Percentiles rank a stretch among this genome's conserved stretches.
phyloP scores from a whole-genome alignment of 2,888 invertebrate genomes.

The Lycia hirtaria region DNA sequence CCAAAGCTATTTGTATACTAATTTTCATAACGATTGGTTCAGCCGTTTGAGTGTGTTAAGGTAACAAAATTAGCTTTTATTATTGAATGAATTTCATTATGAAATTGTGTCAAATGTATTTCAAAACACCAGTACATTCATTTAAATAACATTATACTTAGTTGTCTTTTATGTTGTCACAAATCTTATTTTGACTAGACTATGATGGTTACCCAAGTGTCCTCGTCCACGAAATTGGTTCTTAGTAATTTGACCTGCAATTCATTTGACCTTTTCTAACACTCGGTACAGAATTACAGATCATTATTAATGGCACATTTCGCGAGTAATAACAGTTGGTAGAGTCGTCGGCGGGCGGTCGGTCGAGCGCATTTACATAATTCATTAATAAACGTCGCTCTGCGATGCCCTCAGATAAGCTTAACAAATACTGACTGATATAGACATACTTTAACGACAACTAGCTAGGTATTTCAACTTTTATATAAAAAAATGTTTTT shows the following conservation, averaged over 20 bases:
- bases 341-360: constrained; percentile 56
- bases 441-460: constrained; percentile 55
- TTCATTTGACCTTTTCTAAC: constrained; percentile 22
- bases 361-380: constrained; percentile 73
- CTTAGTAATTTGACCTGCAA: constrained; percentile 28
- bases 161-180: too few relatives aligned
- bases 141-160: too few relatives aligned
- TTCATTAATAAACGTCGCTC: constrained; percentile 77
- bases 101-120: too few relatives aligned
- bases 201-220: too few relatives aligned
- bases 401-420: constrained; percentile 75
- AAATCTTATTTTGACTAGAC: too few relatives aligned
- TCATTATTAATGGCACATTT: constrained; percentile 63
- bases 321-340: constrained; percentile 67
- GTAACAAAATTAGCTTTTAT: too few relatives aligned
- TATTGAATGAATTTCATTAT: too few relatives aligned
- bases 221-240: too few relatives aligned
- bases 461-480: constrained; percentile 52
- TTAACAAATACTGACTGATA: constrained; percentile 68
- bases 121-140: too few relatives aligned
- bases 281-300: constrained; percentile 41
- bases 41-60: too few relatives aligned
- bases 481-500: constrained; percentile 40
- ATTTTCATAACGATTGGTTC: too few relatives aligned
- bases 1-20: too few relatives aligned